A percentile compares a stretch with the other conserved stretches of the same genome.
phyloP scores from a whole-genome alignment of 2,888 invertebrate genomes.

The Cephus rjabovi region DNA sequence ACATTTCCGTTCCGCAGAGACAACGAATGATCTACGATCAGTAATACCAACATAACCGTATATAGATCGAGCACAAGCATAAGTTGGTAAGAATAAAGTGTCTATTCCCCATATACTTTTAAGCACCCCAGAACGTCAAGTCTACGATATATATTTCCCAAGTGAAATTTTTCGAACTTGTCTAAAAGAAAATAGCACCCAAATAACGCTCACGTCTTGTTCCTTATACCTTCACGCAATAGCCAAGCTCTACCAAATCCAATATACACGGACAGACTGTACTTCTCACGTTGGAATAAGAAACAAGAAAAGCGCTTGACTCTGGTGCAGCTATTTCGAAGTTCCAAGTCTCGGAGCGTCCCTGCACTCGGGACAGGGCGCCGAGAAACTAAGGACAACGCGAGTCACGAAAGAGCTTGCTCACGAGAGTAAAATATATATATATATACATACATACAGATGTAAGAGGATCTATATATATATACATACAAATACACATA shows the following conservation, averaged over 20 bases:
- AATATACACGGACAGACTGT: not conserved
- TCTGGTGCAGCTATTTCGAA: not conserved
- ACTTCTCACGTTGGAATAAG: not conserved
- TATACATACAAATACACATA: not conserved
- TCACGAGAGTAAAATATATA: not conserved
- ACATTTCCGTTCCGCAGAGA: not conserved
- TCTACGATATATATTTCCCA: not conserved
- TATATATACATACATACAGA: too few relatives aligned
- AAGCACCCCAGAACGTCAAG: not conserved
- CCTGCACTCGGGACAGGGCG: not conserved
- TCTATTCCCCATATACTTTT: not conserved
- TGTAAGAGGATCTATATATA: not conserved
- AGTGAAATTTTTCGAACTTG: not conserved
- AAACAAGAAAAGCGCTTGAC: not conserved
- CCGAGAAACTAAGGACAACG: not conserved
- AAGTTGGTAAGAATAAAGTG: not conserved
- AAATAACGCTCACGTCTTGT: not conserved
- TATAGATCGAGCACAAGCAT: not conserved
- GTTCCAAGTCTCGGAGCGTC: not conserved
- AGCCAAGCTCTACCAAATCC: not conserved
- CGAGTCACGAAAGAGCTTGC: not conserved
- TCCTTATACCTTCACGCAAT: not conserved
- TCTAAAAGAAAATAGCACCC: not conserved
- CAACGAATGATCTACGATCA: not conserved
- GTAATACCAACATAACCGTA: not conserved